Conservation (phyloP, 1,140 invertebrate genomes). For the Trichonephila clavipes region DNA sequence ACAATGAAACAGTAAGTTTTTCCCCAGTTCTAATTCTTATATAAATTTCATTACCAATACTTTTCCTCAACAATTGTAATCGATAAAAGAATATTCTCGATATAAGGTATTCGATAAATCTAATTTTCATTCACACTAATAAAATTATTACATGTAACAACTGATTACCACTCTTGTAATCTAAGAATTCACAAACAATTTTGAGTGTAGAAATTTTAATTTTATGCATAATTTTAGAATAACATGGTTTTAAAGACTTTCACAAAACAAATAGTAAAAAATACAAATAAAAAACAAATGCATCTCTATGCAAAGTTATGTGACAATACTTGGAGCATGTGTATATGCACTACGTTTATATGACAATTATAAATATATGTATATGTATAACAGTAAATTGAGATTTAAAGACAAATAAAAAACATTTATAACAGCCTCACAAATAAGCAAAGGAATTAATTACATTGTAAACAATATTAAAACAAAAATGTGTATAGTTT, state of each 20-base stretch:
- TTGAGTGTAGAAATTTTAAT: background rate
- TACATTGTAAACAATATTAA: slow-evolving; percentile 49
- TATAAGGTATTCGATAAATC: too few species aligned
- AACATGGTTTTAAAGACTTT: background rate
- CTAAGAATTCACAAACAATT: too few species aligned
- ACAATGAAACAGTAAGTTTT: too few species aligned
- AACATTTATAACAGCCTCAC: slow-evolving; percentile 49
- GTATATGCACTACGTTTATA: slow-evolving; percentile 37
- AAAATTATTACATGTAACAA: background rate
- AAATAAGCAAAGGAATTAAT: slow-evolving; percentile 61
- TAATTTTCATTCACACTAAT: background rate
- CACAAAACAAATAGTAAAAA: slow-evolving; percentile 32
- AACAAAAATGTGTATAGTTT: slow-evolving; percentile 43
- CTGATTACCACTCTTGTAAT: background rate
- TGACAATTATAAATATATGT: slow-evolving; percentile 47
- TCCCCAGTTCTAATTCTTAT: too few species aligned
- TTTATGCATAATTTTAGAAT: background rate
- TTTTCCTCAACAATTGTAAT: too few species aligned
- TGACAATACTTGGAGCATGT: slow-evolving; percentile 23
- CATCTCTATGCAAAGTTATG: background rate
- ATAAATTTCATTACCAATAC: too few species aligned
- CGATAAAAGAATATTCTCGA: too few species aligned
- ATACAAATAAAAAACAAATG: slow-evolving; percentile 51
- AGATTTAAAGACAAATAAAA: slow-evolving; percentile 51
- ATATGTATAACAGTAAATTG: slow-evolving; percentile 36